Percentiles rank a stretch among this genome's conserved stretches.
Evolutionary conservation across 2,113 vertebrate genomes (phyloP).

Genomic region (Furnarius figulus): DNA sequence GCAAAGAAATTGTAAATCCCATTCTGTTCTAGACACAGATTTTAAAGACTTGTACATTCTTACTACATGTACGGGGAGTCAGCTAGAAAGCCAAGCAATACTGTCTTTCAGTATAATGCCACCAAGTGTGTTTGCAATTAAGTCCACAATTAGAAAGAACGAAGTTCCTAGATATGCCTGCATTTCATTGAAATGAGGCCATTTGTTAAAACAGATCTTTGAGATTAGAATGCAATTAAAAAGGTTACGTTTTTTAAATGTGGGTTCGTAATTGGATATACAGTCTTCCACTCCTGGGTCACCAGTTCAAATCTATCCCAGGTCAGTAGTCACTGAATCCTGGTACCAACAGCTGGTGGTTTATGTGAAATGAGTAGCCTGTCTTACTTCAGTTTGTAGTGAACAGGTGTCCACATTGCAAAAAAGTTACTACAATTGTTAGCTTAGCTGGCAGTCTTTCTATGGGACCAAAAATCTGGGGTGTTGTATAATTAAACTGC

Average conservation of each 20-base stretch:
- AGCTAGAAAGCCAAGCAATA: background rate
- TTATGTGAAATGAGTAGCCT: slow-evolving; percentile 67
- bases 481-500: background rate
- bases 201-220: background rate
- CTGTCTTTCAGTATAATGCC: background rate
- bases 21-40: background rate
- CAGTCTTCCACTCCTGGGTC: slow-evolving; percentile 50
- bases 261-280: slow-evolving; percentile 45
- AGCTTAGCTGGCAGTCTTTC: background rate
- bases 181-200: background rate
- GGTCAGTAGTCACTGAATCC: slow-evolving; percentile 63
- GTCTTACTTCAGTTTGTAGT: slow-evolving; percentile 42
- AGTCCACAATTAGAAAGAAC: background rate
- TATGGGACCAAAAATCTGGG: background rate
- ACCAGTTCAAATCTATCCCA: slow-evolving; percentile 55
- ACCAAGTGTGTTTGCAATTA: background rate
- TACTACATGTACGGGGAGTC: background rate
- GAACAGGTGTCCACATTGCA: slow-evolving; percentile 56
- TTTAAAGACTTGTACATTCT: background rate
- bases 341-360: slow-evolving; percentile 62
- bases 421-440: slow-evolving; percentile 45
- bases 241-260: slow-evolving; percentile 1
- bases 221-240: background rate
- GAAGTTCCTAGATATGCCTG: background rate
- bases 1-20: background rate